phyloP scores from a whole-genome alignment of 2,797 vertebrate species.

The Platalea minor region DNA sequence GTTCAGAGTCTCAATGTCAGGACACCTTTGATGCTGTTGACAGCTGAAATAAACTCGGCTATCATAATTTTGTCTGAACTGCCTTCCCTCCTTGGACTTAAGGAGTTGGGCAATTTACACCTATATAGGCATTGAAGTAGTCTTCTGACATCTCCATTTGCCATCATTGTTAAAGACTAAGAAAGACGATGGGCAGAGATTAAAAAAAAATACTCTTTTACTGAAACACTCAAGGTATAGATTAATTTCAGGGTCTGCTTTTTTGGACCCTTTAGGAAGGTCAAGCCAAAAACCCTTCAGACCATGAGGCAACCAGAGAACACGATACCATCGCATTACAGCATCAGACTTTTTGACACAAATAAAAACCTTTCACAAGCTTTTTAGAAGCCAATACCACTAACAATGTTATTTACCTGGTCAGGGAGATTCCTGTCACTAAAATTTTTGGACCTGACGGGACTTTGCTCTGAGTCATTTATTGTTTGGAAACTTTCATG shows the following conservation, averaged over 20 bases:
- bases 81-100: background rate
- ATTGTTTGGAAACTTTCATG: background rate
- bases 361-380: background rate
- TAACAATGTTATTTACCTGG: background rate
- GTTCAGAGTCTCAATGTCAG: background rate
- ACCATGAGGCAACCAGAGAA: background rate
- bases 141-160: background rate
- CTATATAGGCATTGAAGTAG: background rate
- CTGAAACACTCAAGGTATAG: background rate
- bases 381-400: background rate
- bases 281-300: background rate
- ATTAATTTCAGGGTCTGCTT: background rate
- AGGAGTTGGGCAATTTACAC: background rate
- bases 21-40: background rate
- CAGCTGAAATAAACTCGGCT: background rate
- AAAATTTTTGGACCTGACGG: background rate
- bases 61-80: background rate
- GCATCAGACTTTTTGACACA: background rate
- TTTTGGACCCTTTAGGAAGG: background rate
- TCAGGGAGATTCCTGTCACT: background rate
- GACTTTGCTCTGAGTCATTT: background rate
- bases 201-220: background rate
- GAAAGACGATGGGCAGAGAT: background rate
- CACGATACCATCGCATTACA: background rate
- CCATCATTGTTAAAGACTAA: background rate